Evolutionary conservation across 2,888 invertebrate genomes (phyloP).

Genomic region (Pardosa pseudoannulata): DNA sequence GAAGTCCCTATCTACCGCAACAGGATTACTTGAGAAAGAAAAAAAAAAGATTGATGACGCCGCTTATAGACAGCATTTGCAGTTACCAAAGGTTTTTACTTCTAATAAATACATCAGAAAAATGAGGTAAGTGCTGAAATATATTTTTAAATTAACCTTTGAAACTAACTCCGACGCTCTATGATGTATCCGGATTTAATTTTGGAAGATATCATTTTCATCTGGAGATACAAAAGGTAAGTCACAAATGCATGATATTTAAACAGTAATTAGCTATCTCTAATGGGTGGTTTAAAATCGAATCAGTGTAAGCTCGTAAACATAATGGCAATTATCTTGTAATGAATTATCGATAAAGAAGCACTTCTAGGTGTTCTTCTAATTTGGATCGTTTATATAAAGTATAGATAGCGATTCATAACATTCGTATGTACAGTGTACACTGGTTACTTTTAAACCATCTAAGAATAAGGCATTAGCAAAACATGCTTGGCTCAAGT

Average conservation of each 20-base stretch:
- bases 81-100: neutral
- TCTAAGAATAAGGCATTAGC: conserved; percentile 6
- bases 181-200: neutral
- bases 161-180: neutral
- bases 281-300: neutral
- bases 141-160: conserved; percentile 7
- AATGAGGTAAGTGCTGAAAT: neutral
- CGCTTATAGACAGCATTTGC: neutral
- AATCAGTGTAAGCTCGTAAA: neutral
- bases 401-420: too few species aligned
- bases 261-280: neutral
- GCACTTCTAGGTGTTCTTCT: neutral
- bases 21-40: neutral
- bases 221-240: neutral
- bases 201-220: neutral
- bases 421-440: too few species aligned
- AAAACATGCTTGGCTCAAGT: conserved; percentile 43
- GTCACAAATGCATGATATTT: conserved; percentile 22
- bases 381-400: too few species aligned
- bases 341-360: neutral
- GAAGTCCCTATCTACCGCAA: conserved; percentile 1
- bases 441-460: neutral
- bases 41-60: conserved; percentile 22
- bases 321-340: neutral
- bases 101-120: neutral